These are phyloP conservation scores for Griposia aprilina DNA, from an alignment of 2,888 invertebrate species.

Conservation along the genomic window DNA sequence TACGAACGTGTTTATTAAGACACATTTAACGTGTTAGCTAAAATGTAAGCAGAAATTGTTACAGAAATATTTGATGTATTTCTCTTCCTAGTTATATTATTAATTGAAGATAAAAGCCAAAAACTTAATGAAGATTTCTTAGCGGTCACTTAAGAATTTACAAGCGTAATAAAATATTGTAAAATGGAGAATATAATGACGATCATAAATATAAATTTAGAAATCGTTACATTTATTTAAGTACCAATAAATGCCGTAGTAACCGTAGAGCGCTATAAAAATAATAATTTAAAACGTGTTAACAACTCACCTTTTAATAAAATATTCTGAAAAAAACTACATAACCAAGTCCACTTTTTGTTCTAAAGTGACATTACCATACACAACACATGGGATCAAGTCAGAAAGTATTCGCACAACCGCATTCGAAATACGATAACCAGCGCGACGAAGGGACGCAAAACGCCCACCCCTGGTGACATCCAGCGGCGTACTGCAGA, in stretches of 20 bases:
- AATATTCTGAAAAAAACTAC: conserved; percentile 16
- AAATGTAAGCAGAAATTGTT: conserved; percentile 37
- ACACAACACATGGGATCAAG: conserved; percentile 61
- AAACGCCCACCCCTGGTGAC: conserved; percentile 70
- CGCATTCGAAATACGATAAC: conserved; percentile 65
- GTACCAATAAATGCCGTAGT: conserved; percentile 50
- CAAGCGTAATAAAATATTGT: conserved; percentile 40
- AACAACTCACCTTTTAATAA: conserved; percentile 56
- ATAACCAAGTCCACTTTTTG: conserved; percentile 54
- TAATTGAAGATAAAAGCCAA: conserved; percentile 8
- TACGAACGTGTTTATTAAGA: conserved; percentile 50
- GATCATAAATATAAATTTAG: conserved; percentile 56
- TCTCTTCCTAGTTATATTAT: not conserved
- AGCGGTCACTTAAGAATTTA: conserved; percentile 27
- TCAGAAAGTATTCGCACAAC: conserved; percentile 61
- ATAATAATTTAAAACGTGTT: conserved; percentile 36
- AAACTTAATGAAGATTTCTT: conserved; percentile 6
- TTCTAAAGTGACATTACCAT: conserved; percentile 48
- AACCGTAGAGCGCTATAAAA: conserved; percentile 40
- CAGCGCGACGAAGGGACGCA: conserved; percentile 50
- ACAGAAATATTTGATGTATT: conserved; percentile 14
- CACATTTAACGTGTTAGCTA: conserved; percentile 45
- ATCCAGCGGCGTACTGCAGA: conserved; percentile 81
- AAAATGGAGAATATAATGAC: conserved; percentile 41
- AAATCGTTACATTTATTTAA: conserved; percentile 54